Evolutionary conservation across 2,797 vertebrate species (phyloP).

Genomic region (Neosilurus mollespiculum): DNA sequence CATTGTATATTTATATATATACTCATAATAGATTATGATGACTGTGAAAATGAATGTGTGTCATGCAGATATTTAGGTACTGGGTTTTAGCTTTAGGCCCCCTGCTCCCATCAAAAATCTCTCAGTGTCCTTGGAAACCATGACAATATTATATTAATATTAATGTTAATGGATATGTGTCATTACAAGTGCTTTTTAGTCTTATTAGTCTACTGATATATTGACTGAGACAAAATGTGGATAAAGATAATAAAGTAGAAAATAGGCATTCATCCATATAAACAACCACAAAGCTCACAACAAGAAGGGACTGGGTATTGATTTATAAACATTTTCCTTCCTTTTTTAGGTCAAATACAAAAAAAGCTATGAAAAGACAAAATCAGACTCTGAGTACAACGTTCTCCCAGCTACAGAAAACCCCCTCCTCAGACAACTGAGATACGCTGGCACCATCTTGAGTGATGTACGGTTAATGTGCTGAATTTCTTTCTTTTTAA

Average conservation of each 20-base stretch:
- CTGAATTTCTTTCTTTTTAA: conserved; percentile 4
- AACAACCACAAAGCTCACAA: background rate
- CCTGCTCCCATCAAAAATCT: background rate
- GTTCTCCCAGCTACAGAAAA: conserved; percentile 96
- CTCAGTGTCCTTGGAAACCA: background rate
- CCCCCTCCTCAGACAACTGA: conserved; percentile 86
- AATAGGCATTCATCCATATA: background rate
- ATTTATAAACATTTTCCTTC: conserved; percentile 7
- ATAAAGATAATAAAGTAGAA: background rate
- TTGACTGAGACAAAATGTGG: background rate
- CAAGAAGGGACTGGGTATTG: background rate
- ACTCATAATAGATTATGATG: background rate
- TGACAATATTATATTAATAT: background rate
- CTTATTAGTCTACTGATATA: background rate
- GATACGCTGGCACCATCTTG: conserved; percentile 82
- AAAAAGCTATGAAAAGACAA: conserved; percentile 90
- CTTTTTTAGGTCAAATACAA: conserved; percentile 86
- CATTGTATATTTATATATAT: too few species aligned
- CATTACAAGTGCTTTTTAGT: background rate
- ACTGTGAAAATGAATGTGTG: background rate
- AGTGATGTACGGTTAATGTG: conserved; percentile 85
- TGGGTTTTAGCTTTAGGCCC: background rate
- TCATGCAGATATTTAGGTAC: conserved; percentile 5
- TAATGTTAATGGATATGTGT: background rate
- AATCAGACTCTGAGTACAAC: conserved; percentile 86